Conservation (phyloP, 2,797 vertebrate genomes). For the Mycteria americana region DNA sequence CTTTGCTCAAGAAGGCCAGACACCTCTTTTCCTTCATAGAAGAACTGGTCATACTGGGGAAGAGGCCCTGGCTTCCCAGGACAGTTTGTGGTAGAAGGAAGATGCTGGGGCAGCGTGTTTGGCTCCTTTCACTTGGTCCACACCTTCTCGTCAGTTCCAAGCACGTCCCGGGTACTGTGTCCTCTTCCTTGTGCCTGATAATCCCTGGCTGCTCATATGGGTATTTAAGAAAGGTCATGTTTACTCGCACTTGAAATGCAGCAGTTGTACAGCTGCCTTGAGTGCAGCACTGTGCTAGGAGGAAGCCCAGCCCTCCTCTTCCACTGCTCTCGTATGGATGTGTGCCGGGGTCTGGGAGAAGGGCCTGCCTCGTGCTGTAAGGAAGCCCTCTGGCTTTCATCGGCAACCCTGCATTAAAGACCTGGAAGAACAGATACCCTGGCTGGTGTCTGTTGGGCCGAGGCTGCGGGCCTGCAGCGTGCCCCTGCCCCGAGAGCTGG, state of each 20-base stretch:
- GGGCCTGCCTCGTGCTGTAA: neutral
- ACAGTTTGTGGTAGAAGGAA: neutral
- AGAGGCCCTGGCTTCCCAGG: neutral
- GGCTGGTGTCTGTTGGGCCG: fast-evolving
- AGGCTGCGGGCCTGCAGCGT: neutral
- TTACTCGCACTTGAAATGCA: neutral
- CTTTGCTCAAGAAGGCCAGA: neutral
- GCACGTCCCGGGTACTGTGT: neutral
- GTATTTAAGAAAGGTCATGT: neutral
- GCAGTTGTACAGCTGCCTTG: neutral
- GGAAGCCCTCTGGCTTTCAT: neutral
- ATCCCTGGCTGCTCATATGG: neutral
- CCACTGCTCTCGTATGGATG: fast-evolving
- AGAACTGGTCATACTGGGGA: neutral
- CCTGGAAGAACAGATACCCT: neutral
- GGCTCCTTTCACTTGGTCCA: neutral
- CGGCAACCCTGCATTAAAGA: neutral
- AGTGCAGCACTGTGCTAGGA: neutral
- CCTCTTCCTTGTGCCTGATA: neutral
- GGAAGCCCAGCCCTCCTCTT: neutral
- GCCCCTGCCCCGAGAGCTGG: too few species aligned
- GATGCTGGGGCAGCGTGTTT: neutral
- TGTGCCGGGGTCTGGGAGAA: neutral
- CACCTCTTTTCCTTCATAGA: neutral
- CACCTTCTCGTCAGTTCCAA: neutral